These are phyloP conservation scores for Phortica okadai DNA, from an alignment of 2,888 invertebrate species.

Conservation along the genomic window DNA sequence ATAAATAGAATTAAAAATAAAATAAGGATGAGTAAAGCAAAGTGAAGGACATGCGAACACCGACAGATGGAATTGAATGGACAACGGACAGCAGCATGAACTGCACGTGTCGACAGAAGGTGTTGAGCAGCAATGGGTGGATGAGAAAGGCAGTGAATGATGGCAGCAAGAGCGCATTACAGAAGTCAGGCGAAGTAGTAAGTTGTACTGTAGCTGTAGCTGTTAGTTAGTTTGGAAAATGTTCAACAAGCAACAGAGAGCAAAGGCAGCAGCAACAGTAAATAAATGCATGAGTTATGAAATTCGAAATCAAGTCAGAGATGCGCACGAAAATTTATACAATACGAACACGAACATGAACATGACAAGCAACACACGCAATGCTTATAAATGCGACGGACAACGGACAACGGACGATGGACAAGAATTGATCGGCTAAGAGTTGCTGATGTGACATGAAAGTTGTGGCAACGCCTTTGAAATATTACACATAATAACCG, in stretches of 20 bases:
- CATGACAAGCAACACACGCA: too few relatives aligned
- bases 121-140: background rate
- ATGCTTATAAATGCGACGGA: background rate
- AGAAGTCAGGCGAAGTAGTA: background rate
- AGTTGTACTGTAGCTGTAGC: too few relatives aligned
- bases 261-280: background rate
- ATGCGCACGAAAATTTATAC: background rate
- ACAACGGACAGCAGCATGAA: background rate
- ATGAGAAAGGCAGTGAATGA: background rate
- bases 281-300: slow-evolving; percentile 20
- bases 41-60: slow-evolving; percentile 26
- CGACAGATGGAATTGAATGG: slow-evolving; percentile 6
- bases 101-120: background rate
- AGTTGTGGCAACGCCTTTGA: slow-evolving; percentile 44
- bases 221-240: background rate
- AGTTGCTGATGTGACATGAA: too few relatives aligned
- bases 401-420: background rate
- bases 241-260: background rate
- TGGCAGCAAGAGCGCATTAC: background rate
- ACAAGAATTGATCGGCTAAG: background rate
- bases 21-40: background rate
- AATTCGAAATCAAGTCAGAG: too few relatives aligned
- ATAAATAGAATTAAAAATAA: background rate
- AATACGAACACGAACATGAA: background rate
- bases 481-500: slow-evolving; percentile 68